A percentile compares a stretch with the other conserved stretches of the same genome.
phyloP scores from a whole-genome alignment of 2,113 vertebrate species.

The Balaenoptera acutorostrata region DNA sequence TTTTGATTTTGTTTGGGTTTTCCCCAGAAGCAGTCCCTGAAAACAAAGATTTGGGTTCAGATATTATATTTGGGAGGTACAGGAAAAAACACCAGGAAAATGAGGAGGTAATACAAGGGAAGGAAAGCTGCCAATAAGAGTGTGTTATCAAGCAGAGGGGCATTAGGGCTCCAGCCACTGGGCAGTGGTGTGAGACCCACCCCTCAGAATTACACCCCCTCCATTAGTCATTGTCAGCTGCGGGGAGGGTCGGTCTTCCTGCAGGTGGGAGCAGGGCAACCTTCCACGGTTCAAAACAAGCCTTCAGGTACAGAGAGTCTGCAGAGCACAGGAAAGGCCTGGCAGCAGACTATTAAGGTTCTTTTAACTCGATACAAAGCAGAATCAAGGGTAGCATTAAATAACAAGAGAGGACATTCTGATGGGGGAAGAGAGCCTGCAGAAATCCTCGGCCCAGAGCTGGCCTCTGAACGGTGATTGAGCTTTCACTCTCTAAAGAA shows the following conservation, averaged over 20 bases:
- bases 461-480: not conserved
- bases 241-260: not conserved
- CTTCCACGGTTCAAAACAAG: not conserved
- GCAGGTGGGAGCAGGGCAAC: not conserved
- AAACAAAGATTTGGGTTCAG: not conserved
- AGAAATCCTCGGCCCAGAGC: not conserved
- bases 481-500: not conserved
- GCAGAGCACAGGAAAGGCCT: not conserved
- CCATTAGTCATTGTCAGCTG: not conserved
- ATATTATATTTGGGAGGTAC: not conserved
- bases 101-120: not conserved
- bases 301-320: not conserved
- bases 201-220: not conserved
- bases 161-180: not conserved
- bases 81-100: not conserved
- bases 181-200: not conserved
- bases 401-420: not conserved
- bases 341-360: not conserved
- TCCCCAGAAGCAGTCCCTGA: not conserved
- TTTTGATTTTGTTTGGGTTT: not conserved
- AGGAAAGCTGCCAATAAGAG: not conserved
- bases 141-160: not conserved
- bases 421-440: not conserved
- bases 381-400: not conserved
- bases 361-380: not conserved